Percentiles rank a stretch among this genome's conserved stretches.
phyloP scores from a whole-genome alignment of 2,797 vertebrate genomes.

The Rhodeus uyekii region DNA sequence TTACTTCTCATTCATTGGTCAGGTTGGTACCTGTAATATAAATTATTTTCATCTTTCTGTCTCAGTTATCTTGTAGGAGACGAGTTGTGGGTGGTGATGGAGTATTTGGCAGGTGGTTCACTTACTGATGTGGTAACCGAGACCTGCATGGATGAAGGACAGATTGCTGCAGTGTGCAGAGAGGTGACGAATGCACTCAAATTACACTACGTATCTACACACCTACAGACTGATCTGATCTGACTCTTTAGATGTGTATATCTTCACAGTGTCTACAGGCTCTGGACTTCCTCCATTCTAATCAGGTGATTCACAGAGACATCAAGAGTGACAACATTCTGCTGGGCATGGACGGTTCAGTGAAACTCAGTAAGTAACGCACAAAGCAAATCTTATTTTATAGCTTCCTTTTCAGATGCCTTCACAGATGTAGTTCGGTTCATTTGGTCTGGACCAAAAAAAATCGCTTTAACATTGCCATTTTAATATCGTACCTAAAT shows the following conservation, averaged over 20 bases:
- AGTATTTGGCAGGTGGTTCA: conserved; percentile 96
- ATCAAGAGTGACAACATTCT: conserved; percentile 99
- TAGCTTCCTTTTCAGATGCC: too few species aligned
- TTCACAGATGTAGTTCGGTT: background rate
- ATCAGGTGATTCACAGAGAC: conserved; percentile 98
- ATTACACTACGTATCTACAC: background rate
- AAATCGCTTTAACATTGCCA: background rate
- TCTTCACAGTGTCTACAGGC: conserved; percentile 93
- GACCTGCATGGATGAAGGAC: conserved; percentile 98
- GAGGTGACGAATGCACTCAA: conserved; percentile 77
- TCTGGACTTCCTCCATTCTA: conserved; percentile 96
- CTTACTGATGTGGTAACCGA: conserved; percentile 97
- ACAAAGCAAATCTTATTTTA: too few species aligned
- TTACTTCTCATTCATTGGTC: background rate
- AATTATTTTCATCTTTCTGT: background rate
- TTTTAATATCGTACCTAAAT: background rate
- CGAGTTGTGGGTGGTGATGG: conserved; percentile 99
- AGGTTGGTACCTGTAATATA: background rate
- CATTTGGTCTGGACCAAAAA: background rate
- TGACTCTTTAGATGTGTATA: conserved; percentile 2
- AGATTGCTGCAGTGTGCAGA: conserved; percentile 97
- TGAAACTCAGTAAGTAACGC: conserved; percentile 90
- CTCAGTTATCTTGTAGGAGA: conserved; percentile 95
- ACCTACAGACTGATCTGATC: background rate
- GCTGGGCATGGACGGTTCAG: conserved; percentile 96